Evolutionary conservation across 1,140 invertebrate species (phyloP).

Genomic region (Archegozetes longisetosus): DNA sequence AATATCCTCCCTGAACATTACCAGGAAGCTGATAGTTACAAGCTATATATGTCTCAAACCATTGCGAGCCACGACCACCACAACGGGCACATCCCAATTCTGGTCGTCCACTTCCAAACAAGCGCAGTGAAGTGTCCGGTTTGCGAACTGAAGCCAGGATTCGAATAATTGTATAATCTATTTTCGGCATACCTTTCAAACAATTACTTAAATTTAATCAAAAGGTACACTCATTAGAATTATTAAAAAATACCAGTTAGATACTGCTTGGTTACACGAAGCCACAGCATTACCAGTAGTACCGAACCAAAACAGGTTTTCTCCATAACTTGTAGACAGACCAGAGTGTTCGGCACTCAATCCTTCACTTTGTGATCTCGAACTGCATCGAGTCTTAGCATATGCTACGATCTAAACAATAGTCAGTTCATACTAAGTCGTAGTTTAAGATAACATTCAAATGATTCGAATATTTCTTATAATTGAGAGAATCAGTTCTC

Average conservation of each 20-base stretch:
- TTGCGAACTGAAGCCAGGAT: neutral
- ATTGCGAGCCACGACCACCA: neutral
- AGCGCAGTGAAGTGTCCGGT: slow-evolving; percentile 8
- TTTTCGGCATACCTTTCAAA: slow-evolving; percentile 6
- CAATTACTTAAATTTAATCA: no score
- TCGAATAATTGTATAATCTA: neutral
- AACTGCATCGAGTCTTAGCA: neutral
- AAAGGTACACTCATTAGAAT: no score
- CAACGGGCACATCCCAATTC: neutral
- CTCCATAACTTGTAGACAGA: neutral
- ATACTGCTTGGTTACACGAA: no score
- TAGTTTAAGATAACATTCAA: no score
- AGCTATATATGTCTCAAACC: neutral
- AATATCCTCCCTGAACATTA: neutral
- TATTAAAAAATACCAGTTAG: no score
- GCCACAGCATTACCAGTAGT: neutral
- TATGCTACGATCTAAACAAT: neutral
- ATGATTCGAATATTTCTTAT: no score
- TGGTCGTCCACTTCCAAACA: slow-evolving; percentile 6
- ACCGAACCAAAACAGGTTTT: neutral
- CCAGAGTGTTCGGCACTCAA: neutral
- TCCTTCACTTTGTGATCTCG: neutral
- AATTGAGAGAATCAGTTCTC: no score
- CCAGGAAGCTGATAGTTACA: neutral
- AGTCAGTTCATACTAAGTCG: no score